These are phyloP conservation scores for Cataglyphis hispanica DNA, from an alignment of 1,140 invertebrate genomes.

Conservation along the genomic window DNA sequence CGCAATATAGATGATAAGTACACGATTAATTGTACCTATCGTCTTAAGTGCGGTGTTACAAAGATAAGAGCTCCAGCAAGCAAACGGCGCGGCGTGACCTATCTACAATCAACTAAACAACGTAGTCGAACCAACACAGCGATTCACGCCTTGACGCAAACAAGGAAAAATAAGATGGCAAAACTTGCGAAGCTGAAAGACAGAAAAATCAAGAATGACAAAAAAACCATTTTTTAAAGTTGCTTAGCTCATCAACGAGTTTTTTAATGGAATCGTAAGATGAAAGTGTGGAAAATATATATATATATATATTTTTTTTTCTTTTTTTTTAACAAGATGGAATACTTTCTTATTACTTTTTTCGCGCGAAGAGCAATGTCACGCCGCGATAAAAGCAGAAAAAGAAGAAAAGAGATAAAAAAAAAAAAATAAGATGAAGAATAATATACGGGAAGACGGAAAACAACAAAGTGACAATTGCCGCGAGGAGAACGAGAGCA, in stretches of 20 bases:
- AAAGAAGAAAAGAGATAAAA: neutral
- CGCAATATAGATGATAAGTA: conserved; percentile 24
- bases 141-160: conserved; percentile 4
- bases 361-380: neutral
- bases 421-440: neutral
- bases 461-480: conserved; percentile 27
- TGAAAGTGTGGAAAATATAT: neutral
- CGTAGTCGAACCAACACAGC: neutral
- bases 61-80: conserved; percentile 40
- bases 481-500: conserved; percentile 25
- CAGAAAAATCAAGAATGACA: neutral
- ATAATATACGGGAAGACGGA: neutral
- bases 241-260: neutral
- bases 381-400: neutral
- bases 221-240: neutral
- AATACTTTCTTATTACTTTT: neutral
- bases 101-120: conserved; percentile 41
- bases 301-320: too few relatives aligned
- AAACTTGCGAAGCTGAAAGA: conserved; percentile 3
- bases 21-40: conserved; percentile 34
- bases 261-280: conserved; percentile 9
- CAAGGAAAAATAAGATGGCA: neutral
- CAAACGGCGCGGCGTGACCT: conserved; percentile 24
- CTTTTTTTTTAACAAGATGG: conserved; percentile 1
- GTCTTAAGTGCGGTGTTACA: conserved; percentile 13